Base-by-base conservation (phyloP, 2,888 invertebrate genomes). In the Thelaira solivaga region DNA sequence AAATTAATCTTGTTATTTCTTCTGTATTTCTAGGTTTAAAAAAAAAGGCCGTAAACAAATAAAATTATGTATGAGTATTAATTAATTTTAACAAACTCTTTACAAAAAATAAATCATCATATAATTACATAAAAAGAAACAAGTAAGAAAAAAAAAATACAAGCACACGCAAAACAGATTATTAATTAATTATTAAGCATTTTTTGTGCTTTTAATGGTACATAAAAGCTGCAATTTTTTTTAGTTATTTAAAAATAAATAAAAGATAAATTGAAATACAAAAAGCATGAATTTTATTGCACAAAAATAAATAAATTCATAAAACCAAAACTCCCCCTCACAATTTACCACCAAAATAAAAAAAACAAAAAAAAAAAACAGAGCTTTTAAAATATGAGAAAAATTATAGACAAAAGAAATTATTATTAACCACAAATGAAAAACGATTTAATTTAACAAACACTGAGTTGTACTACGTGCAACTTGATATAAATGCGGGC, bases 141-240 rank as follows among this genome's bases (percentile, higher is more conserved):
- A 36, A 29, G 13, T 13, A 39, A 29, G 7, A 59, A 2, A 20
- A 47, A 29, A 26, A 51, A 36, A 18, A 24, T n/a, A 45, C 16
- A 43, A 47, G 39, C 11, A 71, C n/a, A 51, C 3, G 20, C 39
- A 43, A 49, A n/a, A n/a, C n/a, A n/a, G 24, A 29, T 65, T 61
- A 69, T 71, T 59, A 74, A 74, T 75, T 75, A 78, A 75, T 75
- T 71, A 69, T 75, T 55, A 71, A 65, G 78, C 78, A 78, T 65
- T 69, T 78, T 74, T 74, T 75, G 78, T 69, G 78, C 78, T 75
- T 53, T 34, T 22, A 53, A 73, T 61, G 53, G 74, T 65, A 69
- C 78, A 75, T 75, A 78, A 78, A 78, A 75, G 78, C 69, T 47
- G 59, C 64, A 65, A 22, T 47, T 74, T 71, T 43, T 74, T 13